Evolutionary conservation across 2,797 vertebrate genomes (phyloP), one percentile per base, ranked within the genome.

Genomic region (Catamblyrhynchus diadema): DNA sequence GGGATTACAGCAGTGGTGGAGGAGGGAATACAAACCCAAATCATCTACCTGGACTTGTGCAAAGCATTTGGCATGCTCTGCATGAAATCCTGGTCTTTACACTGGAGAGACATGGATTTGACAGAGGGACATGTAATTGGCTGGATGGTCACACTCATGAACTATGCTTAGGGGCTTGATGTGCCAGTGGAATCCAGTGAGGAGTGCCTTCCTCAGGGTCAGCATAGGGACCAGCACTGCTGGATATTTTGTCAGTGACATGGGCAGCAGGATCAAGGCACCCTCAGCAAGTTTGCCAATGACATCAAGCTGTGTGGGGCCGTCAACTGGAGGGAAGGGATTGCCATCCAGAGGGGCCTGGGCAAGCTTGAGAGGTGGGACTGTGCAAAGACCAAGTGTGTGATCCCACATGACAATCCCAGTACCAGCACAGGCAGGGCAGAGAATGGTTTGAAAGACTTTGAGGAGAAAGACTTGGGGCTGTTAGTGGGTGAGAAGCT

Each of bases 101-200:
- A 27, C 30, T 28, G 25, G 9, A 45, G 33, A 53, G 30, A 66
- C 17, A 8, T 5, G 24, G 33, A 39, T 66, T 66, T 51, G 28
- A 30, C 44, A 56, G 11, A 48, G 10, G 20, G 8, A 15, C 14
- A 28, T 32, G 22, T 23, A 74, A 54, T 10, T 2, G 23, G 11
- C 20, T n/a, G 37, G 32, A 44, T 18, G 4, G 14, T 56, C 48
- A 37, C 48, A 18, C 25, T 19, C 15, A 8, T 4, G 32, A 56
- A 8, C 51, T 56, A 1, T 33, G 11, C 20, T n/a, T n/a, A 21
- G 37, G 19, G 35, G 9, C 28, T 70, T 8, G 0, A 16, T 39
- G 28, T 22, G 0, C 14, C 33, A 33, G 12, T 5, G 8, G 20
- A 37, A 3, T 25, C 9, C 24, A 44, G n/a, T 8, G 32, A 44